phyloP scores from a whole-genome alignment of 2,888 invertebrate species.

The Agrochola circellaris region DNA sequence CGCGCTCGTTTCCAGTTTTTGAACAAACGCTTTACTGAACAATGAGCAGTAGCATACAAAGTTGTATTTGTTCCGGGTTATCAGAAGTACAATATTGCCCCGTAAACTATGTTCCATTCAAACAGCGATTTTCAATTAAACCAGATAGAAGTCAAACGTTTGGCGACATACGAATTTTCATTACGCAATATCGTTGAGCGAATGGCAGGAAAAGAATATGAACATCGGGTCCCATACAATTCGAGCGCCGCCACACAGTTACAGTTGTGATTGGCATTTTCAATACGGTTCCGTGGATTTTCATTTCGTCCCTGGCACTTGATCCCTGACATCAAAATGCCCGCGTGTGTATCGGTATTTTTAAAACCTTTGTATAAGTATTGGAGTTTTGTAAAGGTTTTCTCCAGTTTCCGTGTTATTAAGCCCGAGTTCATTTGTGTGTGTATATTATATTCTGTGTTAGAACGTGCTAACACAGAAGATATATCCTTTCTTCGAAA shows the following conservation, averaged over 20 bases:
- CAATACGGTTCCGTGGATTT: slow-evolving; percentile 68
- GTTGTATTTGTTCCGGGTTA: slow-evolving; percentile 24
- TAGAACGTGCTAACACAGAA: background rate
- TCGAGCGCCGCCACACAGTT: slow-evolving; percentile 45
- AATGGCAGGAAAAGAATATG: slow-evolving; percentile 44
- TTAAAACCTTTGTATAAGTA: slow-evolving; percentile 27
- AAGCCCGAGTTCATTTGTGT: slow-evolving; percentile 21
- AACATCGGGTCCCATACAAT: slow-evolving; percentile 49
- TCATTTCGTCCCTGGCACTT: slow-evolving; percentile 63
- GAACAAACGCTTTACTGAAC: slow-evolving; percentile 21
- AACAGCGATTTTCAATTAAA: slow-evolving; percentile 59
- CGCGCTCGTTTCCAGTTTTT: slow-evolving; percentile 27
- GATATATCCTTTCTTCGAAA: background rate
- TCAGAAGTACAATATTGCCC: slow-evolving; percentile 35
- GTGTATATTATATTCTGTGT: slow-evolving; percentile 13
- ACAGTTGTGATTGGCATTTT: slow-evolving; percentile 72
- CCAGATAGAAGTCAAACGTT: slow-evolving; percentile 49
- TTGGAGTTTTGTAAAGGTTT: slow-evolving; percentile 32
- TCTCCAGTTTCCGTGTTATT: slow-evolving; percentile 33
- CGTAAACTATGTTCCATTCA: slow-evolving; percentile 27
- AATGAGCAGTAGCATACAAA: slow-evolving; percentile 21
- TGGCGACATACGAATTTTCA: slow-evolving; percentile 40
- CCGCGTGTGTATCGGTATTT: slow-evolving; percentile 50
- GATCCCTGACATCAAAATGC: slow-evolving; percentile 62
- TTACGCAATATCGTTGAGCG: slow-evolving; percentile 30